Evolutionary conservation across 2,113 vertebrate species (phyloP).

Genomic region (Actenoides lindsayi): DNA sequence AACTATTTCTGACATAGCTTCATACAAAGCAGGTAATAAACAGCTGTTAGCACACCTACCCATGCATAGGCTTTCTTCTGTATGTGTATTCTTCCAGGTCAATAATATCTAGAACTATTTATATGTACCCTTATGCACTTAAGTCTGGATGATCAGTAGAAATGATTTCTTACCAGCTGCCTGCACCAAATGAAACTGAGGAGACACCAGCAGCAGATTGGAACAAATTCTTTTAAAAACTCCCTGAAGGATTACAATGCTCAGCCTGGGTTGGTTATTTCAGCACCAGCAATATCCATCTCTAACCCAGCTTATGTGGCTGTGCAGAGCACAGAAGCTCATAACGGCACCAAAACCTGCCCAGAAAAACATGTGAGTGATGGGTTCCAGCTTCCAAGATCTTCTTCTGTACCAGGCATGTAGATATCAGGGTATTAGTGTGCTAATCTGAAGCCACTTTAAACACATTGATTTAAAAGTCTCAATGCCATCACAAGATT

Average conservation of each 20-base stretch:
- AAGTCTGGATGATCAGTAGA: background rate
- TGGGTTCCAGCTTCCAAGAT: background rate
- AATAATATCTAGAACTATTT: background rate
- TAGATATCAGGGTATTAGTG: background rate
- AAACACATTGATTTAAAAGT: background rate
- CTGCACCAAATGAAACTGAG: background rate
- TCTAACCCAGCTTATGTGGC: rapidly evolving
- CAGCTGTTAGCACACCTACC: no score
- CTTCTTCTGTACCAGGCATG: background rate
- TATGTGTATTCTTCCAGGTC: background rate
- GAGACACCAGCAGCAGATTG: background rate
- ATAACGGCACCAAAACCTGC: background rate
- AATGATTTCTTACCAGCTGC: background rate
- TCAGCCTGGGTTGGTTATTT: background rate
- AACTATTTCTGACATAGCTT: background rate
- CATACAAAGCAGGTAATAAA: background rate
- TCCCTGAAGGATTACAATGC: background rate
- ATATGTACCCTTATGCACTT: background rate
- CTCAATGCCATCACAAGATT: background rate
- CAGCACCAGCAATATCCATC: background rate
- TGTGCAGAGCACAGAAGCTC: background rate
- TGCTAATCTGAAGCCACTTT: background rate
- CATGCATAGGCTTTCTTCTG: background rate
- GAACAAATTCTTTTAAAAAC: background rate
- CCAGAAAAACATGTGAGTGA: background rate